phyloP scores from a whole-genome alignment of 2,797 vertebrate species.

The Valencia hispanica region DNA sequence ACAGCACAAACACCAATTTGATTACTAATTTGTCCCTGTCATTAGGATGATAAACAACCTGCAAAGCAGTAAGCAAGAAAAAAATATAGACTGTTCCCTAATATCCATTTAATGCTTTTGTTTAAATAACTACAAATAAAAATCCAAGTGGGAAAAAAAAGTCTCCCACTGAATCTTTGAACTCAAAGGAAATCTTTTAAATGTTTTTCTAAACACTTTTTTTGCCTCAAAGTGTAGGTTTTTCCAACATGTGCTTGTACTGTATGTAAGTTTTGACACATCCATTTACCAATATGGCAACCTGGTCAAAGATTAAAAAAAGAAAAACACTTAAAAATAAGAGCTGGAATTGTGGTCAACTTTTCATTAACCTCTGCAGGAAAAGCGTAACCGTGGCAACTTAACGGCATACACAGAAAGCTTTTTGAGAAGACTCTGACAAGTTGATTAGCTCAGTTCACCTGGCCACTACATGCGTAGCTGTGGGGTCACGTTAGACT shows the following conservation, averaged over 20 bases:
- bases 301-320: background rate
- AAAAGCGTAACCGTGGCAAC: conserved; percentile 16
- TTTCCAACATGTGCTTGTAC: background rate
- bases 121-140: conserved; percentile 5
- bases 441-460: background rate
- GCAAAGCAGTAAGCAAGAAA: conserved; percentile 8
- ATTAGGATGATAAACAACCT: conserved; percentile 24
- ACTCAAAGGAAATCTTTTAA: conserved; percentile 5
- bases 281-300: background rate
- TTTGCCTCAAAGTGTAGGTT: background rate
- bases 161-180: background rate
- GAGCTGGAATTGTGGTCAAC: background rate
- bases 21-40: conserved; percentile 43
- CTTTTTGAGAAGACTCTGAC: background rate
- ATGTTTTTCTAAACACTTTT: background rate
- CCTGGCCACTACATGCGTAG: background rate
- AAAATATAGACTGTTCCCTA: conserved; percentile 9
- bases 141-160: background rate
- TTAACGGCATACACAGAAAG: background rate
- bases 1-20: conserved; percentile 36
- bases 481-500: background rate
- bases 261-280: background rate
- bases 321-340: background rate
- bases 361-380: conserved; percentile 18
- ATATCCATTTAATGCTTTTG: background rate